phyloP scores from a whole-genome alignment of 2,797 vertebrate species.

The Hippocampus kuda region DNA sequence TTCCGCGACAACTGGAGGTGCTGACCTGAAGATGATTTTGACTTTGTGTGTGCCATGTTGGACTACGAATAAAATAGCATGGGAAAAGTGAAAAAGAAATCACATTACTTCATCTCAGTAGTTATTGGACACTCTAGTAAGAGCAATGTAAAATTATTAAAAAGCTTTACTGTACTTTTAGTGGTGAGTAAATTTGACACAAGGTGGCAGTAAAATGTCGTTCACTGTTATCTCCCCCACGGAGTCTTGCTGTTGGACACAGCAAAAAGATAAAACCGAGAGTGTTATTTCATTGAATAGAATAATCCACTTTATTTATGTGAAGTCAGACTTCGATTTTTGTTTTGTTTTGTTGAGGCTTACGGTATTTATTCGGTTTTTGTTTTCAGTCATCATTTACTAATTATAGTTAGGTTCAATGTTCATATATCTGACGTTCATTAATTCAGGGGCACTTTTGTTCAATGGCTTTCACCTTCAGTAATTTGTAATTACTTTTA shows the following conservation, averaged over 20 bases:
- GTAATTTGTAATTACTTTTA: background rate
- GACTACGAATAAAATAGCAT: background rate
- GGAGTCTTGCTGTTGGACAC: background rate
- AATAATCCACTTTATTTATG: too few species aligned
- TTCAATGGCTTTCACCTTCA: background rate
- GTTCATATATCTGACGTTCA: background rate
- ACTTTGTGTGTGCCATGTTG: background rate
- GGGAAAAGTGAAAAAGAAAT: background rate
- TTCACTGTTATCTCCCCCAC: background rate
- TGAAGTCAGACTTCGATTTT: too few species aligned
- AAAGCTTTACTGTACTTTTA: background rate
- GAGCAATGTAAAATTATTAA: background rate
- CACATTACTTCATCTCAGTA: background rate
- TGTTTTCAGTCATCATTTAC: too few species aligned
- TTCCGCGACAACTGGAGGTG: slow-evolving; percentile 42
- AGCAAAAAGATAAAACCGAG: background rate
- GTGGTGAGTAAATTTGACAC: background rate
- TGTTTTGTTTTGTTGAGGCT: too few species aligned
- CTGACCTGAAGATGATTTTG: slow-evolving; percentile 31
- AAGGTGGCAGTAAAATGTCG: background rate
- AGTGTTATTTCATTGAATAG: background rate
- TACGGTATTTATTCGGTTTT: too few species aligned
- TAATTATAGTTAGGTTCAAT: background rate
- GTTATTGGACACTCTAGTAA: background rate
- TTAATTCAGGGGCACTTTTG: background rate